These are phyloP conservation scores for Pogonomyrmex californicus DNA, from an alignment of 1,140 invertebrate species.

Conservation along the genomic window DNA sequence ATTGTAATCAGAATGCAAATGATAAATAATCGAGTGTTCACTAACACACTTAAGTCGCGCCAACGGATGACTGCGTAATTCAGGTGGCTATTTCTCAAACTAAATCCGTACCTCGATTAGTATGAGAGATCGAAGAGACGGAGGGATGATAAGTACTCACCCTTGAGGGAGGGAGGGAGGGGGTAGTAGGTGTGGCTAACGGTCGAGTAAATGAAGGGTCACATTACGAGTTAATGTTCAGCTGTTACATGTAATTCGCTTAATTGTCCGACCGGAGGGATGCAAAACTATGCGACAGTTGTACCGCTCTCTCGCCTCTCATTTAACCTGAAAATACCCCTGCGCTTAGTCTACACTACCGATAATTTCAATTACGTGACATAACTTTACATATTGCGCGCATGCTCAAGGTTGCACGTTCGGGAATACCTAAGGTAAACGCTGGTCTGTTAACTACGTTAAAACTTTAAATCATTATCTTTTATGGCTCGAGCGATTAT, in stretches of 20 bases:
- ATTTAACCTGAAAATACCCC: conserved; percentile 49
- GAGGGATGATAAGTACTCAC: conserved; percentile 79
- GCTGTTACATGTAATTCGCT: conserved; percentile 87
- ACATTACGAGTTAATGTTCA: conserved; percentile 87
- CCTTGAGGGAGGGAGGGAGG: conserved; percentile 42
- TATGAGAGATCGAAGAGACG: conserved; percentile 76
- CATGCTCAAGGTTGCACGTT: conserved; percentile 32
- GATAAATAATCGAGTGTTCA: conserved; percentile 26
- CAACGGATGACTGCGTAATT: conserved; percentile 36
- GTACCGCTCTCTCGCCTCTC: conserved; percentile 56
- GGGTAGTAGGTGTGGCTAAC: conserved; percentile 82
- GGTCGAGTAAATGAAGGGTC: conserved; percentile 87
- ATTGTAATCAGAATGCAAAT: not conserved
- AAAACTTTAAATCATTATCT: conserved; percentile 1
- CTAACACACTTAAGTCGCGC: conserved; percentile 21
- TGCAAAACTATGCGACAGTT: conserved; percentile 80
- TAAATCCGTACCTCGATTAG: conserved; percentile 79
- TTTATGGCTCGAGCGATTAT: not conserved
- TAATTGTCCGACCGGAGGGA: conserved; percentile 83
- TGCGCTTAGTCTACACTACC: conserved; percentile 41
- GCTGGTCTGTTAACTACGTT: conserved; percentile 19
- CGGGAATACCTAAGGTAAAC: conserved; percentile 16
- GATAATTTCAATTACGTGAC: conserved; percentile 59
- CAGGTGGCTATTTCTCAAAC: conserved; percentile 59
- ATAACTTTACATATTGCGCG: conserved; percentile 55